phyloP scores from a whole-genome alignment of 2,113 vertebrate species.

The Cryptomyrus ogoouensis region DNA sequence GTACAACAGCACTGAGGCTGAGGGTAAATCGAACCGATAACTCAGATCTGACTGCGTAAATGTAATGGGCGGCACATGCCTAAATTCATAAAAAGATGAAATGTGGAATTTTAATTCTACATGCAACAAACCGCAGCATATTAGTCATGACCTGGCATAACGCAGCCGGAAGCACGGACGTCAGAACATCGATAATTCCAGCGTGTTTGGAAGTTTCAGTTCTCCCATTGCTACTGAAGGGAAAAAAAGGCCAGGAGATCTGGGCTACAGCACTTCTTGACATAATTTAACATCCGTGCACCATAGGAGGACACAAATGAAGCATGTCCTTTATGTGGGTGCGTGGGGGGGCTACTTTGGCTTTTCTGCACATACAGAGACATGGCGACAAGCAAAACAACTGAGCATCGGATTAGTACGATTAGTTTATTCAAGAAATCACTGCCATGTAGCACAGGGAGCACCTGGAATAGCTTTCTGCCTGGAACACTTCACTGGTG shows the following conservation, averaged over 20 bases:
- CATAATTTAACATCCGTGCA: not conserved
- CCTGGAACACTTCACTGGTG: not conserved
- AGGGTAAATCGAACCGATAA: not conserved
- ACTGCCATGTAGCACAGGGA: not conserved
- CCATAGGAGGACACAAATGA: not conserved
- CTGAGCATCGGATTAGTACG: slow-evolving; percentile 1
- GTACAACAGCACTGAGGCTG: not conserved
- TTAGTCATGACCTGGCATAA: not conserved
- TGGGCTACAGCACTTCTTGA: not conserved
- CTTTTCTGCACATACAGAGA: not conserved
- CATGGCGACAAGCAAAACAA: not conserved
- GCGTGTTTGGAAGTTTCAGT: not conserved
- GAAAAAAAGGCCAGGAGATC: not conserved
- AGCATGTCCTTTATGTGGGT: not conserved
- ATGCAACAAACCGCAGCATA: not conserved
- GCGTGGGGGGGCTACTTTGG: not conserved
- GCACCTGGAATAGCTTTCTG: not conserved
- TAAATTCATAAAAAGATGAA: not conserved
- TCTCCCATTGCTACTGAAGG: not conserved
- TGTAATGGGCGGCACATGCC: not conserved
- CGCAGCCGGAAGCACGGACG: not conserved
- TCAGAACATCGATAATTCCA: not conserved
- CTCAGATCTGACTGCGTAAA: not conserved
- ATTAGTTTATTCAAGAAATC: slow-evolving; percentile 25
- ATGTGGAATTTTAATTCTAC: not conserved